These are phyloP conservation scores for Callyntrura sp. DNA, from an alignment of 2,888 invertebrate species.

Conservation along the genomic window DNA sequence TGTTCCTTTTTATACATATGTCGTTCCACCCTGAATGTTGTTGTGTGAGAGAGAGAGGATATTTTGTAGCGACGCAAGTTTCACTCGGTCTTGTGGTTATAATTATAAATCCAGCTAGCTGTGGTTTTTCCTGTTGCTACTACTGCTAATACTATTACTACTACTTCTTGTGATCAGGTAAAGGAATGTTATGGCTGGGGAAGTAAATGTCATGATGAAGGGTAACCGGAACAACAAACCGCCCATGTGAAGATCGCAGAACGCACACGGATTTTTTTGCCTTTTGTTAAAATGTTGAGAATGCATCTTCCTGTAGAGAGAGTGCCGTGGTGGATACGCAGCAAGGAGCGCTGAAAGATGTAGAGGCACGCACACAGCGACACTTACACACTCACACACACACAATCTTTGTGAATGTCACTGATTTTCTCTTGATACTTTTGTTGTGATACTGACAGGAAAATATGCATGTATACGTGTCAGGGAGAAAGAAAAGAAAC, in stretches of 20 bases:
- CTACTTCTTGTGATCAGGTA: conserved; percentile 35
- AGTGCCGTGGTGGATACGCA: too few relatives aligned
- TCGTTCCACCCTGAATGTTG: background rate
- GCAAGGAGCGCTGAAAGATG: too few relatives aligned
- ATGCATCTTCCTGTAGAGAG: background rate
- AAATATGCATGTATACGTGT: conserved; percentile 61
- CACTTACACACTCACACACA: conserved; percentile 41
- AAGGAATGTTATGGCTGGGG: conserved; percentile 49
- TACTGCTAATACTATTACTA: background rate
- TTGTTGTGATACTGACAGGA: conserved; percentile 63
- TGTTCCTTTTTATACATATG: background rate
- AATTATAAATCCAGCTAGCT: conserved; percentile 26
- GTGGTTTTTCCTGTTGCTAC: conserved; percentile 19
- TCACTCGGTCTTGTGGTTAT: background rate
- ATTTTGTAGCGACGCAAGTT: background rate
- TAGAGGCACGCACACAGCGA: conserved; percentile 63
- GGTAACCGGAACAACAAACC: conserved; percentile 69
- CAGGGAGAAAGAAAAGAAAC: conserved; percentile 68
- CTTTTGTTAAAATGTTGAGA: conserved; percentile 17
- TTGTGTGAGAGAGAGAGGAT: too few relatives aligned
- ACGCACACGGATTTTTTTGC: conserved; percentile 54
- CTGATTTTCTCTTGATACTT: conserved; percentile 57
- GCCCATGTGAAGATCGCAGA: conserved; percentile 52
- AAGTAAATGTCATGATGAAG: conserved; percentile 58
- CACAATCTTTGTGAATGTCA: conserved; percentile 60